Evolutionary conservation across 2,113 vertebrate species (phyloP).

Genomic region (Cryptomyrus ogoouensis): DNA sequence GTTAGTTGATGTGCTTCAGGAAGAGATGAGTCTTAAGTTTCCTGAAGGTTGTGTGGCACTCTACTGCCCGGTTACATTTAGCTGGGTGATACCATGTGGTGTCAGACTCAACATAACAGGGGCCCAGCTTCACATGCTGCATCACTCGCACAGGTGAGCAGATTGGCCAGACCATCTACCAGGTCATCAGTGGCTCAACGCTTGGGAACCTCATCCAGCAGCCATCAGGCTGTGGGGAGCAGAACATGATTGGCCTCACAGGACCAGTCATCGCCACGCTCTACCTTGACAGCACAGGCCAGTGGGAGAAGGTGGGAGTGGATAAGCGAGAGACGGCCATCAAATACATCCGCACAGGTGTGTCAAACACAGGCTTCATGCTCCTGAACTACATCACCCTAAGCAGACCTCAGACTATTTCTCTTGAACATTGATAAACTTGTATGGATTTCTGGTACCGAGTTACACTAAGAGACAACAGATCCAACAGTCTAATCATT

Average conservation of each 20-base stretch:
- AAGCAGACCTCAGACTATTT: not conserved
- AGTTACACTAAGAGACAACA: not conserved
- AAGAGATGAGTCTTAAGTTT: not conserved
- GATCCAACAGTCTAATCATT: not conserved
- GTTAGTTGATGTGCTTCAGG: not conserved
- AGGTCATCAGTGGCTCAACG: slow-evolving; percentile 41
- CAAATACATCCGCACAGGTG: slow-evolving; percentile 46
- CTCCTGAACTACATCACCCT: not conserved
- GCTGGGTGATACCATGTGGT: not conserved
- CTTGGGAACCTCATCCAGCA: slow-evolving; percentile 33
- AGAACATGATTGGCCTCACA: slow-evolving; percentile 50
- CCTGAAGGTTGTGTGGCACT: not conserved
- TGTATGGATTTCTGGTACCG: not conserved
- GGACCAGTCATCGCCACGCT: slow-evolving; percentile 50
- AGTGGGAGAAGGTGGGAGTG: slow-evolving; percentile 52
- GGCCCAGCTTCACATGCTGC: not conserved
- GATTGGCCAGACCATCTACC: slow-evolving; percentile 42
- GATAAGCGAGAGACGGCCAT: slow-evolving; percentile 40
- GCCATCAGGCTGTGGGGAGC: slow-evolving; percentile 50
- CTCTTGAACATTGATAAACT: not conserved
- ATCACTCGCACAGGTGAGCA: slow-evolving; percentile 38
- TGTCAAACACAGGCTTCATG: not conserved
- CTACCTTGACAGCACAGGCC: slow-evolving; percentile 58
- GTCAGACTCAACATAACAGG: not conserved
- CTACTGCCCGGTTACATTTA: not conserved